Evolutionary conservation across 2,797 vertebrate species (phyloP).

Genomic region (Cirrhinus molitorella): DNA sequence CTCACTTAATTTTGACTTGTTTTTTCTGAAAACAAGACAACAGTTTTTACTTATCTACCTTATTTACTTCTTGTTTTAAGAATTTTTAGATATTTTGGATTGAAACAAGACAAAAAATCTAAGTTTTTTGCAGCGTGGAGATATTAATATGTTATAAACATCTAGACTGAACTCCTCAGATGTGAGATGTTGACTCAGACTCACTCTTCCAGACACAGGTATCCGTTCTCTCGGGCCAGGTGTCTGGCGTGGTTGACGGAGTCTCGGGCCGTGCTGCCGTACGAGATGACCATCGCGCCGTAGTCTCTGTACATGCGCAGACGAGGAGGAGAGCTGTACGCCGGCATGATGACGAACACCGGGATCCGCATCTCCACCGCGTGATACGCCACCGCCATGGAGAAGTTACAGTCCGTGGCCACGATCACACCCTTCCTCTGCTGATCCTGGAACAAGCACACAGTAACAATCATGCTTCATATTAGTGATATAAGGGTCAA

Average conservation of each 20-base stretch:
- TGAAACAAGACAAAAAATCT: too few species aligned
- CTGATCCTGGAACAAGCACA: slow-evolving; percentile 78
- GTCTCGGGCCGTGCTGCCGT: slow-evolving; percentile 80
- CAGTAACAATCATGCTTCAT: too few species aligned
- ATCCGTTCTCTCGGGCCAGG: slow-evolving; percentile 85
- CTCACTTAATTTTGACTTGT: too few species aligned
- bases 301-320: slow-evolving; percentile 87
- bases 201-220: slow-evolving; percentile 91
- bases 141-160: too few species aligned
- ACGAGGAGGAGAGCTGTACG: slow-evolving; percentile 77
- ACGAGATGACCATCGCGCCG: slow-evolving; percentile 89
- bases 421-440: slow-evolving; percentile 92
- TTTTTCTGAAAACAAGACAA: too few species aligned
- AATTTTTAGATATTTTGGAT: too few species aligned
- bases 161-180: too few species aligned
- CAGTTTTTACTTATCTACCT: too few species aligned
- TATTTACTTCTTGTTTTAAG: too few species aligned
- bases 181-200: too few species aligned
- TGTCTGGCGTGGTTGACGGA: slow-evolving; percentile 83
- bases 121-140: too few species aligned
- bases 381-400: slow-evolving; percentile 90
- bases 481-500: too few species aligned
- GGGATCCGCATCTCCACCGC: slow-evolving; percentile 85
- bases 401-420: slow-evolving; percentile 88
- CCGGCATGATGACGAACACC: slow-evolving; percentile 86